Evolutionary conservation across 2,797 vertebrate genomes (phyloP).

Genomic region (Ptychadena robeensis): DNA sequence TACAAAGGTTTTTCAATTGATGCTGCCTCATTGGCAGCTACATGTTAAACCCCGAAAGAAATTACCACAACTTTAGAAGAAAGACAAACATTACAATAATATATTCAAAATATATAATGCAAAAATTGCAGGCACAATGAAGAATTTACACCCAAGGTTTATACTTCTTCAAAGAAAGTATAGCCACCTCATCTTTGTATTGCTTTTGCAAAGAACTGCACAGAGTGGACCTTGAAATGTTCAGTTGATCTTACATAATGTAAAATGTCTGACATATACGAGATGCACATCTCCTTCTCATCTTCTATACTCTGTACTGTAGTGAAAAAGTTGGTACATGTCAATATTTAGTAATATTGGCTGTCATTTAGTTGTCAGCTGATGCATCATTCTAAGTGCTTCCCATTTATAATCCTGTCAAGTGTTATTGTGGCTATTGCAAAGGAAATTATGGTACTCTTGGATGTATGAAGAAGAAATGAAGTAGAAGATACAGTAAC

Average conservation of each 20-base stretch:
- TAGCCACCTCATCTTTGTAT: background rate
- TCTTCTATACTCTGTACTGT: background rate
- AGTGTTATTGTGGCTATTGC: slow-evolving; percentile 64
- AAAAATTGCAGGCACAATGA: too few species aligned
- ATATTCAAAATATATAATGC: background rate
- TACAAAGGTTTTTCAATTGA: background rate
- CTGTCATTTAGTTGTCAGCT: slow-evolving; percentile 53
- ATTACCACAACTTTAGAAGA: background rate
- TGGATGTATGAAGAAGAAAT: slow-evolving; percentile 56
- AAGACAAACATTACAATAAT: background rate
- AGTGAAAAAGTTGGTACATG: background rate
- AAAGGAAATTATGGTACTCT: slow-evolving; percentile 67
- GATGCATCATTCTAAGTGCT: slow-evolving; percentile 29
- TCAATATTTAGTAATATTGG: slow-evolving; percentile 2
- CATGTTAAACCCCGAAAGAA: background rate
- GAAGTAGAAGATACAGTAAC: slow-evolving; percentile 59
- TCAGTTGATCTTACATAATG: background rate
- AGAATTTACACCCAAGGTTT: too few species aligned
- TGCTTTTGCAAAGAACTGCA: background rate
- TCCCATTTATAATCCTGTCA: slow-evolving; percentile 62
- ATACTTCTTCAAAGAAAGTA: background rate
- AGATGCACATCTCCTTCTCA: background rate
- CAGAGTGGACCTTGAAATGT: background rate
- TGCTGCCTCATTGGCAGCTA: background rate
- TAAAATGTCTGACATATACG: background rate